phyloP scores from a whole-genome alignment of 2,113 vertebrate species.

The cat (Felis catus) region DNA sequence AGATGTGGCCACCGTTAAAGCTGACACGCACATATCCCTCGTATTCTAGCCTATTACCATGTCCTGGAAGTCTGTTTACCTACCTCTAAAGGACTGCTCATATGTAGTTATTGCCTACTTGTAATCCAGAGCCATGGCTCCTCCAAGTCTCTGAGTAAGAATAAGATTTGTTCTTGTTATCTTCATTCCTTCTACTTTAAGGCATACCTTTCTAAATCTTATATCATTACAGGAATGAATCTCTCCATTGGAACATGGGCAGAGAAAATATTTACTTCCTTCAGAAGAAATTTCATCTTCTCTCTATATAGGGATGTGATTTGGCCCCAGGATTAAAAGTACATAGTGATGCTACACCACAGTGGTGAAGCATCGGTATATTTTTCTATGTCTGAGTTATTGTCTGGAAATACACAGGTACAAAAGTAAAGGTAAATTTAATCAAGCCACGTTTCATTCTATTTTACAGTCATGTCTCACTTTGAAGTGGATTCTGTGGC shows the following conservation, averaged over 20 bases:
- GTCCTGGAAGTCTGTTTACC: background rate
- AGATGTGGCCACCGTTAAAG: too few relatives aligned
- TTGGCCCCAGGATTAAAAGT: background rate
- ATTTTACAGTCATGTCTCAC: background rate
- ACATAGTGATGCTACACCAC: background rate
- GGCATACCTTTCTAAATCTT: background rate
- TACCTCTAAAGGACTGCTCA: background rate
- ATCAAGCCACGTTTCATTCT: background rate
- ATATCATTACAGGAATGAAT: background rate
- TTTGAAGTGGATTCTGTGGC: background rate
- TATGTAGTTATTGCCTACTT: background rate
- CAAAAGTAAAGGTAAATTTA: background rate
- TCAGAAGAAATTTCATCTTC: background rate
- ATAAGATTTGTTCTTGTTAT: background rate
- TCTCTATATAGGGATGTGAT: background rate
- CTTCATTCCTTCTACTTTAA: background rate
- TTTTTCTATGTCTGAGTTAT: background rate
- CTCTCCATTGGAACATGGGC: background rate
- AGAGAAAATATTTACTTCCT: background rate
- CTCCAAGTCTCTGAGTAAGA: background rate
- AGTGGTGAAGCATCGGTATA: background rate
- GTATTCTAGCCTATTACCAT: background rate
- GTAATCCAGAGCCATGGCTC: background rate
- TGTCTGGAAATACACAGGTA: background rate
- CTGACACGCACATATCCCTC: background rate